Evolutionary conservation across 2,113 vertebrate species (phyloP).

Genomic region (Psophia crepitans): DNA sequence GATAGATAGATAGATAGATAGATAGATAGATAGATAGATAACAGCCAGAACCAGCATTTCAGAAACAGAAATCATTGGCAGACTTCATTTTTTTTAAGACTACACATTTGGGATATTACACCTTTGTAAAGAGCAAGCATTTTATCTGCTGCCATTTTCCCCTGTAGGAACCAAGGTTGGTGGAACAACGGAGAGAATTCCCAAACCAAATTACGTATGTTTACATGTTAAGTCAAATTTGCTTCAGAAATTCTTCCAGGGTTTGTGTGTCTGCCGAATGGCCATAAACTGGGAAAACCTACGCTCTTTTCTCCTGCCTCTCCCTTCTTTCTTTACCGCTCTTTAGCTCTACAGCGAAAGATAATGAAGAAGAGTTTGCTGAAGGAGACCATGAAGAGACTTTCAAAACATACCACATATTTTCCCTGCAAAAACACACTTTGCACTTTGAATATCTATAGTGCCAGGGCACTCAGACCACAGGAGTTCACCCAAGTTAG

Average conservation of each 20-base stretch:
- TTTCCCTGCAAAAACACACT: neutral
- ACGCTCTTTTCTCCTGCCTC: neutral
- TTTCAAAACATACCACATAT: neutral
- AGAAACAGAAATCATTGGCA: neutral
- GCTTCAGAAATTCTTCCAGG: neutral
- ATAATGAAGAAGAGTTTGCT: neutral
- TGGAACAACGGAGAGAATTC: neutral
- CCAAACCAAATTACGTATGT: neutral
- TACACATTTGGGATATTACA: neutral
- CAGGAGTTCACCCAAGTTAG: slow-evolving; percentile 12
- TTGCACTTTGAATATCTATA: neutral
- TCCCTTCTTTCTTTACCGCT: neutral
- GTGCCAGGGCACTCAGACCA: slow-evolving; percentile 12
- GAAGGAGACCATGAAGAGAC: neutral
- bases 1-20: no score
- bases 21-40: no score
- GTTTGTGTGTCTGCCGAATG: neutral
- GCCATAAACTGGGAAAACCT: neutral
- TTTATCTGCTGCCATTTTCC: neutral
- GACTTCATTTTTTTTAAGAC: neutral
- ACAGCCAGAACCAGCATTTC: neutral
- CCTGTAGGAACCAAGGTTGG: neutral
- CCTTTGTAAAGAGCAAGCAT: neutral
- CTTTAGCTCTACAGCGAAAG: neutral
- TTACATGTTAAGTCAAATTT: neutral